These are phyloP conservation scores for Drosophila dunni DNA, from an alignment of 1,140 invertebrate genomes.

Conservation along the genomic window DNA sequence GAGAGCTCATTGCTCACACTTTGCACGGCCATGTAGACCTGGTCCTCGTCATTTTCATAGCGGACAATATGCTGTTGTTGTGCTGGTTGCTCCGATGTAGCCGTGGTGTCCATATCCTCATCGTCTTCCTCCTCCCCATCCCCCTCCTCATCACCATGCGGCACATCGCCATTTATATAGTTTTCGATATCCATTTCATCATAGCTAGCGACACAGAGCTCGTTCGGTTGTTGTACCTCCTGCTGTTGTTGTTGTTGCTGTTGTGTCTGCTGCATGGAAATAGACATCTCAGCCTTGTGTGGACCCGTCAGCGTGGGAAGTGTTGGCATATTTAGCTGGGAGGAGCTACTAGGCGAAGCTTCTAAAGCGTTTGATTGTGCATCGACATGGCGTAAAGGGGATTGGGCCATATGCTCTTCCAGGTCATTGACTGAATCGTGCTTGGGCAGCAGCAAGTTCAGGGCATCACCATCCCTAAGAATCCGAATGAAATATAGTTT, in stretches of 20 bases:
- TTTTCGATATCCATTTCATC: conserved; percentile 82
- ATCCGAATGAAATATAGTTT: background rate
- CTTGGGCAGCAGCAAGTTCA: conserved; percentile 67
- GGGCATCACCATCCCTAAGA: conserved; percentile 60
- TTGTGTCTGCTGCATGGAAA: conserved; percentile 43
- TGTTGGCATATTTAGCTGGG: conserved; percentile 57
- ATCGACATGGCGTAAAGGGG: conserved; percentile 48
- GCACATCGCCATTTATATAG: conserved; percentile 75
- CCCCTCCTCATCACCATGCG: conserved; percentile 58
- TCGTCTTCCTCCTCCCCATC: conserved; percentile 66
- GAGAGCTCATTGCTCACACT: conserved; percentile 46
- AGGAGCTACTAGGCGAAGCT: conserved; percentile 47
- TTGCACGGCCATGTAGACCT: conserved; percentile 66
- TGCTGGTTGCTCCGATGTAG: conserved; percentile 41
- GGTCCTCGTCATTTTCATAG: conserved; percentile 57
- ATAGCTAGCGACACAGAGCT: conserved; percentile 67
- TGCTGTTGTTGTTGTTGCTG: conserved; percentile 52
- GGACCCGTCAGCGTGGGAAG: conserved; percentile 66
- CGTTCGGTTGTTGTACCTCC: conserved; percentile 56
- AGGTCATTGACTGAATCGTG: conserved; percentile 56
- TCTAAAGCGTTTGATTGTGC: conserved; percentile 48
- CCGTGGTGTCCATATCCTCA: conserved; percentile 62
- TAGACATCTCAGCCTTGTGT: conserved; percentile 56
- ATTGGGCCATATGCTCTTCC: conserved; percentile 63
- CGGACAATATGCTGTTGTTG: conserved; percentile 57